These are phyloP conservation scores for Brachionus plicatilis DNA, from an alignment of 1,140 invertebrate genomes.

Conservation along the genomic window DNA sequence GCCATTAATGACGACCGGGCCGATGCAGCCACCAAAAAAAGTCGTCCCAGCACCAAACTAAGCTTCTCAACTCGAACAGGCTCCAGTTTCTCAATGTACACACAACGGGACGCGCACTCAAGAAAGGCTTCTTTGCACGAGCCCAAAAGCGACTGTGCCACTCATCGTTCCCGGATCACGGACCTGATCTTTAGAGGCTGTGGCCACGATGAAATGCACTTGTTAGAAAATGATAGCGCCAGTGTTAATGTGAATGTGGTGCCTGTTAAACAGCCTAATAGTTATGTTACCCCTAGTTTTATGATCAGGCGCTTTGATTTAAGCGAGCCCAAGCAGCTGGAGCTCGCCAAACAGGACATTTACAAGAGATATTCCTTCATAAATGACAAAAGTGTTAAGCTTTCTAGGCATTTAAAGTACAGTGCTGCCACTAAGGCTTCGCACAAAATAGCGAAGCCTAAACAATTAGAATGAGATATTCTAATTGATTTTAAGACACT, in stretches of 20 bases:
- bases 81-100: background rate
- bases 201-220: background rate
- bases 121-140: background rate
- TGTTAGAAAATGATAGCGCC: background rate
- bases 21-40: background rate
- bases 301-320: background rate
- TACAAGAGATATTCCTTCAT: background rate
- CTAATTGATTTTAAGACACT: background rate
- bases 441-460: background rate
- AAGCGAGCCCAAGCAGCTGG: background rate
- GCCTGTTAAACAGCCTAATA: background rate
- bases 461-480: background rate
- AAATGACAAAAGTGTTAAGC: background rate
- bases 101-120: background rate
- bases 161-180: background rate
- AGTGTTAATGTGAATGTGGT: background rate
- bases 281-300: slow-evolving; percentile 17
- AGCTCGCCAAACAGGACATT: background rate
- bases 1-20: background rate
- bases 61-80: background rate
- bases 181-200: background rate
- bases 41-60: background rate
- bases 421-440: background rate
- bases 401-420: background rate
- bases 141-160: background rate